These are phyloP conservation scores for Drosophila kikkawai DNA, from an alignment of 1,140 invertebrate species.

Conservation along the genomic window DNA sequence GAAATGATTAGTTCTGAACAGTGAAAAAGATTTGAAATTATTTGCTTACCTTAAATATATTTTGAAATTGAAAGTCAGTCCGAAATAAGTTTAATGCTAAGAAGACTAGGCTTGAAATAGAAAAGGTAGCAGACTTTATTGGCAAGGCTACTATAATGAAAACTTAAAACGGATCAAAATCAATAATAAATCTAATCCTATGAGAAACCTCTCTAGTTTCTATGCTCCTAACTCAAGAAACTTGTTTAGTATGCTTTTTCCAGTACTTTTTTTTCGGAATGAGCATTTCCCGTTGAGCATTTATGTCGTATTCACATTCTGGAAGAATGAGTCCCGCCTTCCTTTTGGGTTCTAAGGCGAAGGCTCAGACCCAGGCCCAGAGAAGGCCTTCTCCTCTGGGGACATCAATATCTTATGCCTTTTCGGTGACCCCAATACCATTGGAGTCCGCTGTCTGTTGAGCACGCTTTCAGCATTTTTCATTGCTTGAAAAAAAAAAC, in stretches of 20 bases:
- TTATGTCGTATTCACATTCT: constrained; percentile 13
- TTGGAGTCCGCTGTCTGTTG: constrained; percentile 21
- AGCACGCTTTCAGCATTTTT: constrained; percentile 56
- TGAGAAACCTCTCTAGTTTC: neutral
- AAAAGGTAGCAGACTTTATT: neutral
- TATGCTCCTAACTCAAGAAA: neutral
- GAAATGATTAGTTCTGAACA: neutral
- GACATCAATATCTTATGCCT: constrained; percentile 47
- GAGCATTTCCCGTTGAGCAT: neutral
- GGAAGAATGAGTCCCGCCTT: neutral
- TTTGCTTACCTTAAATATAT: neutral
- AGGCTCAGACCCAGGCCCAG: neutral
- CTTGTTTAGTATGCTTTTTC: neutral
- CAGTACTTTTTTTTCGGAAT: neutral
- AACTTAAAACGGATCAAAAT: neutral
- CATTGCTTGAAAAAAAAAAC: constrained; percentile 38
- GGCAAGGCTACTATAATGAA: neutral
- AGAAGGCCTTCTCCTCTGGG: constrained; percentile 18
- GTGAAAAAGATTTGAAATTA: neutral
- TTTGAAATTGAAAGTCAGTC: constrained; percentile 16
- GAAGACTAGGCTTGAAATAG: neutral
- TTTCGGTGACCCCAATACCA: constrained; percentile 41
- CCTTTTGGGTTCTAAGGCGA: no score
- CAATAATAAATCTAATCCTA: neutral
- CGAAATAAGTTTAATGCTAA: neutral